phyloP scores from a whole-genome alignment of 2,888 invertebrate species.

The Yponomeuta cagnagella region DNA sequence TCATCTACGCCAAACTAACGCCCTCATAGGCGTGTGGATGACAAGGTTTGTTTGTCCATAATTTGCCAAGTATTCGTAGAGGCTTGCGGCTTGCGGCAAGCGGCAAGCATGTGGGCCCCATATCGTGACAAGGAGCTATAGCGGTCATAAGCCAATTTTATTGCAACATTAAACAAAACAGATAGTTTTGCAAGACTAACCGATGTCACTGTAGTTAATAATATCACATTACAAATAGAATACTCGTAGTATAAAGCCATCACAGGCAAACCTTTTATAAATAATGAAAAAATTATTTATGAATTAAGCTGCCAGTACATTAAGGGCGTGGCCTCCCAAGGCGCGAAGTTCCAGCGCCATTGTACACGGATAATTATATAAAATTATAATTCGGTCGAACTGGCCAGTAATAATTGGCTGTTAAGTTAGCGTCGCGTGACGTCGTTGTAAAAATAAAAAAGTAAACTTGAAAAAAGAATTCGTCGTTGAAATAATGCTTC shows the following conservation, averaged over 20 bases:
- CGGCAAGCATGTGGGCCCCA: too few relatives aligned
- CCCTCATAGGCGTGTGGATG: too few relatives aligned
- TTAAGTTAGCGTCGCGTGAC: background rate
- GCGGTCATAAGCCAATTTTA: background rate
- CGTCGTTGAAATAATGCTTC: background rate
- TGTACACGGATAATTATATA: background rate
- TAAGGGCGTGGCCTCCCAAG: background rate
- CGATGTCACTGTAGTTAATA: background rate
- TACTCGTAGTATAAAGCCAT: background rate
- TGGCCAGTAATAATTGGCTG: background rate
- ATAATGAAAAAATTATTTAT: background rate
- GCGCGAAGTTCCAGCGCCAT: background rate
- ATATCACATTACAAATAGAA: background rate
- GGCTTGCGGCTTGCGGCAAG: too few relatives aligned
- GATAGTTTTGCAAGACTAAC: background rate
- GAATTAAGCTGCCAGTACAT: background rate
- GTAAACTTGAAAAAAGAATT: background rate
- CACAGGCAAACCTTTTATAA: background rate
- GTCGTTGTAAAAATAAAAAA: background rate
- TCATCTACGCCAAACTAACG: too few relatives aligned
- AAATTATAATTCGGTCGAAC: background rate
- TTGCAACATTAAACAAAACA: background rate
- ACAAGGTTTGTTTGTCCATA: too few relatives aligned
- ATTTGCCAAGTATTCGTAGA: too few relatives aligned
- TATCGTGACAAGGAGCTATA: background rate